Evolutionary conservation across 2,888 invertebrate genomes (phyloP).

Genomic region (Drosophila longiperda): DNA sequence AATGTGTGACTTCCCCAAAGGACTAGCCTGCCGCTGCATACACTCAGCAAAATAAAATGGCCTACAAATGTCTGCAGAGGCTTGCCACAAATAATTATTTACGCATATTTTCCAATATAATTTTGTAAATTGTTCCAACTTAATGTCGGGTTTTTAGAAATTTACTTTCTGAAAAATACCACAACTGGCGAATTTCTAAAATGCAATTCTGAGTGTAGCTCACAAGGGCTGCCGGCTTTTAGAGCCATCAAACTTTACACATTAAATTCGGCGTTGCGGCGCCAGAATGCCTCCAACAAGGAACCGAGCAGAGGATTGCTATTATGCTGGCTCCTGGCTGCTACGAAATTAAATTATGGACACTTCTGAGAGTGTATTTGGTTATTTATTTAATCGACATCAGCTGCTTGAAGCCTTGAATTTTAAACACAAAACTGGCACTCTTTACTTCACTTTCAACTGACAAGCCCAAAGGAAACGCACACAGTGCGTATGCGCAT

Average conservation of each 20-base stretch:
- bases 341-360: conserved; percentile 70
- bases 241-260: conserved; percentile 64
- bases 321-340: conserved; percentile 7
- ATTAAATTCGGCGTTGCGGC: conserved; percentile 64
- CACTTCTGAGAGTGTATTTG: conserved; percentile 41
- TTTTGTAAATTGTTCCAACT: no score
- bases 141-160: not conserved
- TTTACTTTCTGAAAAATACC: not conserved
- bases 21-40: conserved; percentile 8
- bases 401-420: conserved; percentile 57
- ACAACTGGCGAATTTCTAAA: not conserved
- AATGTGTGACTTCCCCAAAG: conserved; percentile 54
- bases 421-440: conserved; percentile 49
- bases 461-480: not conserved
- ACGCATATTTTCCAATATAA: not conserved
- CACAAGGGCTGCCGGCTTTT: conserved; percentile 6
- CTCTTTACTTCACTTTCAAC: not conserved
- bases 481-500: conserved; percentile 55
- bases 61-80: no score
- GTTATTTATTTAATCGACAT: conserved; percentile 76
- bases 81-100: no score
- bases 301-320: no score
- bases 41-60: not conserved
- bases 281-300: conserved; percentile 28
- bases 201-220: not conserved